Percentiles rank a stretch among this genome's conserved stretches.
phyloP scores from a whole-genome alignment of 2,113 vertebrate genomes.

The Rhegmatorhina hoffmannsi region DNA sequence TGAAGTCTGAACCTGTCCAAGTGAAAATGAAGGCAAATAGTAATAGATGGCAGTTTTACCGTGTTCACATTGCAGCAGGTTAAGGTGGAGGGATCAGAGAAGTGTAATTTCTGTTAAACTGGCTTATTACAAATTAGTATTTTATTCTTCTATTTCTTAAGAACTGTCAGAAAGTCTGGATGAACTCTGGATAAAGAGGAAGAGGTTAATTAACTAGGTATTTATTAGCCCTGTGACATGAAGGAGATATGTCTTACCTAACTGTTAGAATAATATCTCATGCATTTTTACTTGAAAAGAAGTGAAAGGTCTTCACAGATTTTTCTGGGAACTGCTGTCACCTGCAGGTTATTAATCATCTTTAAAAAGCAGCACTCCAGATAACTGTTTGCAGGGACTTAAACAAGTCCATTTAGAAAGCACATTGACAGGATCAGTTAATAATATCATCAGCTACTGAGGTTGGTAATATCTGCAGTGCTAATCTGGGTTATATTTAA shows the following conservation, averaged over 20 bases:
- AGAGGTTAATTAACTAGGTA: neutral
- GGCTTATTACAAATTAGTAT: neutral
- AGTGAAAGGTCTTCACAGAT: neutral
- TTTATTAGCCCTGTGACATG: neutral
- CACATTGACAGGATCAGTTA: neutral
- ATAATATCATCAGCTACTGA: neutral
- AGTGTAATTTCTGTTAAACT: neutral
- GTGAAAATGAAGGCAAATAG: neutral
- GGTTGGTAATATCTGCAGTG: neutral
- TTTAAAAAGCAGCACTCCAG: neutral
- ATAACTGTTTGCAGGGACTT: neutral
- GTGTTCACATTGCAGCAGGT: neutral
- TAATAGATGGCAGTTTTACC: neutral
- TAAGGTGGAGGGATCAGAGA: neutral
- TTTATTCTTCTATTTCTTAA: neutral
- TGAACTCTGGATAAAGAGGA: neutral
- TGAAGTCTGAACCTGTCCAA: rapidly evolving
- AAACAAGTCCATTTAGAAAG: neutral
- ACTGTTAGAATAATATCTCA: neutral
- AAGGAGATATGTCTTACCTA: neutral
- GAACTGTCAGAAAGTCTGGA: neutral
- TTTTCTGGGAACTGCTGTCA: slow-evolving; percentile 19
- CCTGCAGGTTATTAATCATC: neutral
- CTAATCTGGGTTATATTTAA: neutral
- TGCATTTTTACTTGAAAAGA: neutral